Conservation (phyloP, 2,888 invertebrate genomes). For the Villa cingulata region DNA sequence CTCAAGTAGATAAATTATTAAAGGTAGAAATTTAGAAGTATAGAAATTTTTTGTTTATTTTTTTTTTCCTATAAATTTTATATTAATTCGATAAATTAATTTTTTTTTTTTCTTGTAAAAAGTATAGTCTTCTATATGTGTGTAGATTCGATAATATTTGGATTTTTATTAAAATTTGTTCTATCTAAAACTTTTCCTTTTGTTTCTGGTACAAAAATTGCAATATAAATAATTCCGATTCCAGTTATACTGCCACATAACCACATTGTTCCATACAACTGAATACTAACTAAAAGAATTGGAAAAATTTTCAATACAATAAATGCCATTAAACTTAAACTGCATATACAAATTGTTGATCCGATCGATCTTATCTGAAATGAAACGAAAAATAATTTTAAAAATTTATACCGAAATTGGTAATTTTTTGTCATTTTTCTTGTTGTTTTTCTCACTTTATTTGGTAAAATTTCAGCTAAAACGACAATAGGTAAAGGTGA, state of each 20-base stretch:
- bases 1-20: too few species aligned
- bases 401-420: not conserved
- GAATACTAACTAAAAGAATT: conserved; percentile 19
- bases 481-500: conserved; percentile 27
- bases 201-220: conserved; percentile 27
- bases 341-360: conserved; percentile 21
- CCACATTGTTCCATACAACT: conserved; percentile 28
- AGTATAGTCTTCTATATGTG: not conserved
- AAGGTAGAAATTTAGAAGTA: too few species aligned
- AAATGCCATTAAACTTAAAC: conserved; percentile 23
- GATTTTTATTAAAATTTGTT: not conserved
- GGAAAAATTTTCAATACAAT: conserved; percentile 26
- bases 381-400: not conserved
- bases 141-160: not conserved
- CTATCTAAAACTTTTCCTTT: conserved; percentile 21
- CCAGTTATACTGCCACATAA: conserved; percentile 22
- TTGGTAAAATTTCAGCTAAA: conserved; percentile 28
- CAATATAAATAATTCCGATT: conserved; percentile 24
- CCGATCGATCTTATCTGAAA: conserved; percentile 27
- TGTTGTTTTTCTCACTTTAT: conserved; percentile 23
- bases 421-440: too few species aligned
- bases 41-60: too few species aligned
- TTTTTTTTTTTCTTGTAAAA: too few species aligned
- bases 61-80: too few species aligned
- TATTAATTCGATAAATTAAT: too few species aligned